Percentiles rank a stretch among this genome's conserved stretches.
These are phyloP conservation scores for Dicranocentrus wangi DNA, from an alignment of 2,888 invertebrate species.

Conservation along the genomic window DNA sequence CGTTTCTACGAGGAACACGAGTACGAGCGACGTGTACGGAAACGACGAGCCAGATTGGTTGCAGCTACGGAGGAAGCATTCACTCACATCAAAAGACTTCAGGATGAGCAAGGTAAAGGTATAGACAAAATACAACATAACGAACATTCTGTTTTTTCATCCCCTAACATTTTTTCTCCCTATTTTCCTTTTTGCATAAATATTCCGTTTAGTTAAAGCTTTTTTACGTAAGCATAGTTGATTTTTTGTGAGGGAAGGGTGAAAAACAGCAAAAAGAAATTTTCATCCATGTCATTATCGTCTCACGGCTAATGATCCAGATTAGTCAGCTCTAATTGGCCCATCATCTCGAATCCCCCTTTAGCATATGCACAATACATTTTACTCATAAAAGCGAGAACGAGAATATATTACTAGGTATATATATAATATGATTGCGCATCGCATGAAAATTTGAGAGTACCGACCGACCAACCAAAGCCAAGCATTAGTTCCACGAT, in stretches of 20 bases:
- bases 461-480: background rate
- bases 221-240: no score
- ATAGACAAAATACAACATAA: slow-evolving; percentile 30
- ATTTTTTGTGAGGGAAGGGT: background rate
- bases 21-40: slow-evolving; percentile 92
- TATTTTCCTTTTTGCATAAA: slow-evolving; percentile 8
- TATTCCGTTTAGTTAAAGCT: no score
- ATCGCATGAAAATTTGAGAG: background rate
- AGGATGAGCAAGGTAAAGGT: slow-evolving; percentile 77
- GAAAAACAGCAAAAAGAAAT: background rate
- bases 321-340: slow-evolving; percentile 60
- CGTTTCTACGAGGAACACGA: slow-evolving; percentile 98
- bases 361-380: background rate
- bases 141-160: no score
- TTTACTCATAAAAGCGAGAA: no score
- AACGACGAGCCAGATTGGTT: slow-evolving; percentile 90
- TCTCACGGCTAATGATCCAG: slow-evolving; percentile 58
- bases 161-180: no score
- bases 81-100: slow-evolving; percentile 92
- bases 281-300: slow-evolving; percentile 43
- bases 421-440: no score
- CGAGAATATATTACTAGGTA: no score
- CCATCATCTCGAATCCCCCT: slow-evolving; percentile 36
- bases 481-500: slow-evolving; percentile 38
- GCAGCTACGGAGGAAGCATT: slow-evolving; percentile 98